A percentile compares a stretch with the other conserved stretches of the same genome.
These are phyloP conservation scores for Edolisoma coerulescens DNA, from an alignment of 2,113 vertebrate genomes.

Conservation along the genomic window DNA sequence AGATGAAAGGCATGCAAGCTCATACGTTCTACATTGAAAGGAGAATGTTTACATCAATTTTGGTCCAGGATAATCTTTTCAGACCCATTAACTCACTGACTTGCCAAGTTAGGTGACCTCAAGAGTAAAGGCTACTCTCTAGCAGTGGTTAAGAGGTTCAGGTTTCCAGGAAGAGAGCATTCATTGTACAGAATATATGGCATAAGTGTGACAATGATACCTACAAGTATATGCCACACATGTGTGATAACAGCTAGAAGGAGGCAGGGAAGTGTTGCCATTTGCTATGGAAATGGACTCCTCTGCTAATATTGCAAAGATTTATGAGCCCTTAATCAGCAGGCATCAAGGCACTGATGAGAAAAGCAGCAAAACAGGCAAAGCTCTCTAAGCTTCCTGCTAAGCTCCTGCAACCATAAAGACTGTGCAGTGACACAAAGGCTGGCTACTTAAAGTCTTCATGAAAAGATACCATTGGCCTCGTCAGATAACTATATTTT, in stretches of 20 bases:
- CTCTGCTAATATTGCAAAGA: conserved; percentile 38
- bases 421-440: background rate
- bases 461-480: background rate
- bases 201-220: background rate
- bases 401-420: background rate
- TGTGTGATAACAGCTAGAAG: background rate
- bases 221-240: background rate
- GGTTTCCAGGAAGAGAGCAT: conserved; percentile 8
- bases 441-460: background rate
- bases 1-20: conserved; percentile 52
- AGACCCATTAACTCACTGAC: conserved; percentile 56
- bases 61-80: conserved; percentile 44
- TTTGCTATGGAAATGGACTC: background rate
- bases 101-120: conserved; percentile 50
- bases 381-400: background rate
- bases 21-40: conserved; percentile 6
- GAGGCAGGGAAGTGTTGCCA: background rate
- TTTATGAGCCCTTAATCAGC: conserved; percentile 41
- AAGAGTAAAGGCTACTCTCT: conserved; percentile 35
- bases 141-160: background rate
- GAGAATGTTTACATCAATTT: conserved; percentile 56
- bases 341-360: conserved; percentile 26
- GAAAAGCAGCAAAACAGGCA: conserved; percentile 41
- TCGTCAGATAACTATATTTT: background rate
- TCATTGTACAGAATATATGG: background rate